Conservation (phyloP, 2,113 vertebrate genomes). For the Phoxinus phoxinus region DNA sequence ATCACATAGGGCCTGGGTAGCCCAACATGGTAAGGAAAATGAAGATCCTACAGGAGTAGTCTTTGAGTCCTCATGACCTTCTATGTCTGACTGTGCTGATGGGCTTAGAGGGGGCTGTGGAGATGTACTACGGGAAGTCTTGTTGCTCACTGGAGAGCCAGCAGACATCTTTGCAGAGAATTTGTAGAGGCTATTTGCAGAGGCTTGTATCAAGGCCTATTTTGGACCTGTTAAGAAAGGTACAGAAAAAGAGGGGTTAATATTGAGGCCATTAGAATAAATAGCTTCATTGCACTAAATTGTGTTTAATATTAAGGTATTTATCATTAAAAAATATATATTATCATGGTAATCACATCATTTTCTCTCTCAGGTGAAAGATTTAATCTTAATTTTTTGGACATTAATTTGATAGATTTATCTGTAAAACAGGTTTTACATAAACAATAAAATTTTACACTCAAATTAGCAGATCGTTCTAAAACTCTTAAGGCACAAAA, state of each 20-base stretch:
- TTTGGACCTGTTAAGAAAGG: slow-evolving; percentile 35
- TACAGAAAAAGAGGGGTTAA: slow-evolving; percentile 44
- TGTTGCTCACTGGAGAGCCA: slow-evolving; percentile 58
- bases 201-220: slow-evolving; percentile 5
- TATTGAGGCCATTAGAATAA: not conserved
- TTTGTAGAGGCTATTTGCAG: slow-evolving; percentile 22
- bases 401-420: not conserved
- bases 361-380: not conserved
- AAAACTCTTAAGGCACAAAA: not conserved
- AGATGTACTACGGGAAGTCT: slow-evolving; percentile 50
- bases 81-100: slow-evolving; percentile 46
- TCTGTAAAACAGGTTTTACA: not conserved
- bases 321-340: not conserved
- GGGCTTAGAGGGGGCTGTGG: slow-evolving; percentile 49
- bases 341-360: not conserved
- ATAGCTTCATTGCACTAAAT: not conserved
- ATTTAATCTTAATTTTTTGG: not conserved
- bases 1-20: slow-evolving; percentile 64
- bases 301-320: not conserved
- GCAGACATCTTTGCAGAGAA: slow-evolving; percentile 58
- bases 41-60: slow-evolving; percentile 13
- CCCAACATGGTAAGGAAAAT: slow-evolving; percentile 67
- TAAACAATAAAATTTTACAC: not conserved
- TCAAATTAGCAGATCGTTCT: not conserved
- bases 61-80: slow-evolving; percentile 44